Percentiles rank a stretch among this genome's conserved stretches.
These are phyloP conservation scores for Tenthredo scrophulariae DNA, from an alignment of 2,888 invertebrate species.

Conservation along the genomic window DNA sequence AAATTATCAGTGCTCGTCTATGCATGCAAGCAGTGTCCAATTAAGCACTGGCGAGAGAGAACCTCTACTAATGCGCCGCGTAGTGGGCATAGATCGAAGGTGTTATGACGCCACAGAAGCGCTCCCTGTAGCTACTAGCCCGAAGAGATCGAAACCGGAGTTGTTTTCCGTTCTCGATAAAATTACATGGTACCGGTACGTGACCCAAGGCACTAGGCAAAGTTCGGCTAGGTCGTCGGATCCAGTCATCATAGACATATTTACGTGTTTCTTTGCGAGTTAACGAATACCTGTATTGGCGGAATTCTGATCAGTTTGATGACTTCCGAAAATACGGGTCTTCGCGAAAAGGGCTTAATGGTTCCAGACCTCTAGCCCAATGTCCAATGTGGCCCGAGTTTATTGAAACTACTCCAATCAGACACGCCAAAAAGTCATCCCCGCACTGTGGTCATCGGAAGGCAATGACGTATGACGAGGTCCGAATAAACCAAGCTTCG, in stretches of 20 bases:
- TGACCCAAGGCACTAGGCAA: not conserved
- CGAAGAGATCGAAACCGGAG: not conserved
- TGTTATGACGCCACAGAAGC: too few species aligned
- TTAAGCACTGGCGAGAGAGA: too few species aligned
- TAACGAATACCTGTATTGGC: not conserved
- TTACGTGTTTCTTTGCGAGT: not conserved
- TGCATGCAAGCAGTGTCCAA: too few species aligned
- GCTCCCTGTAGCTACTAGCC: too few species aligned
- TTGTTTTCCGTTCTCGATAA: not conserved
- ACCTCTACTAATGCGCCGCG: too few species aligned
- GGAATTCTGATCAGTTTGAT: not conserved
- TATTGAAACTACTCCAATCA: not conserved
- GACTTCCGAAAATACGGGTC: not conserved
- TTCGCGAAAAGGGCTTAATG: not conserved
- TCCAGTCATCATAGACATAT: not conserved
- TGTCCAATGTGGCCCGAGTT: not conserved
- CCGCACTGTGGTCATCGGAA: conserved; percentile 10
- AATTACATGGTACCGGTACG: not conserved
- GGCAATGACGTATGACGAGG: conserved; percentile 33
- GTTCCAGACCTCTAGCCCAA: not conserved
- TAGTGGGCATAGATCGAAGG: too few species aligned
- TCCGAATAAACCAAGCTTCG: not conserved
- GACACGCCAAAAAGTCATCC: not conserved
- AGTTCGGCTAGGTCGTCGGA: not conserved
- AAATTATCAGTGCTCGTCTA: too few species aligned